Conservation (phyloP, 2,888 invertebrate genomes). For the Sepiola atlantica region DNA sequence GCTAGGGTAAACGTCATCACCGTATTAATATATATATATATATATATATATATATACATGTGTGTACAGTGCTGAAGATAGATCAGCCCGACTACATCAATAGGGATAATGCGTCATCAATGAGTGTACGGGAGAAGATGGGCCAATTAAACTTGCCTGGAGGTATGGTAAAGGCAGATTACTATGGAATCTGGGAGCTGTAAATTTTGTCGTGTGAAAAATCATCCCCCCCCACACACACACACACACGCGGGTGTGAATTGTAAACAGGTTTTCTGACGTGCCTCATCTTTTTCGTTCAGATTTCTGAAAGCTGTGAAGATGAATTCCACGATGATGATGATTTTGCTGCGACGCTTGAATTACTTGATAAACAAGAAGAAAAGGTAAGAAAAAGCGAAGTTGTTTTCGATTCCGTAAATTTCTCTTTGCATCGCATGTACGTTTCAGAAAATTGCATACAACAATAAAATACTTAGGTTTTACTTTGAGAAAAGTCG, state of each 20-base stretch:
- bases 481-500: too few relatives aligned
- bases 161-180: background rate
- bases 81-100: too few relatives aligned
- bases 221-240: background rate
- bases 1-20: too few relatives aligned
- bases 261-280: background rate
- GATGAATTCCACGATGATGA: conserved; percentile 81
- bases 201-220: background rate
- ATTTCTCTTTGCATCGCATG: background rate
- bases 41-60: too few relatives aligned
- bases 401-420: background rate
- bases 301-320: conserved; percentile 55
- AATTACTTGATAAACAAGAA: conserved; percentile 79
- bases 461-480: too few relatives aligned
- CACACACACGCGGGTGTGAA: background rate
- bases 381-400: conserved; percentile 55
- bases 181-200: background rate
- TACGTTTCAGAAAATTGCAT: too few relatives aligned
- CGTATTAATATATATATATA: too few relatives aligned
- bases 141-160: too few relatives aligned
- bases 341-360: conserved; percentile 82
- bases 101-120: background rate
- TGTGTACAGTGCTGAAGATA: too few relatives aligned
- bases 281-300: background rate
- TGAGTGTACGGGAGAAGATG: background rate